phyloP scores from a whole-genome alignment of 2,113 vertebrate genomes.

The Eulemur macaco region DNA sequence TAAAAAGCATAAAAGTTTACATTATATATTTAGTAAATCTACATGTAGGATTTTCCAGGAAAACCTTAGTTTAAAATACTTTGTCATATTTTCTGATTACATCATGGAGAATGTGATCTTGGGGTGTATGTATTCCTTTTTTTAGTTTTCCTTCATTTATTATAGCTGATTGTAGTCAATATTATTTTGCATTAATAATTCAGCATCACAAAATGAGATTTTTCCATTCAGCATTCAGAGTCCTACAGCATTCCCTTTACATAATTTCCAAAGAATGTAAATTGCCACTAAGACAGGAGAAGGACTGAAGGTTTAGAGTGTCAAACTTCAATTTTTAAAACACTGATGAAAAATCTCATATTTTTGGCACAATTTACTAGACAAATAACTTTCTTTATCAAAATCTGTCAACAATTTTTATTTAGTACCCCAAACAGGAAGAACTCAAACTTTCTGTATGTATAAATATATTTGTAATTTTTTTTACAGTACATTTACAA shows the following conservation, averaged over 20 bases:
- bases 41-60: not conserved
- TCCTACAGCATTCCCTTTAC: not conserved
- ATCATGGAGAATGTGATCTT: not conserved
- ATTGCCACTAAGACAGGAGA: not conserved
- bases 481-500: not conserved
- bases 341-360: not conserved
- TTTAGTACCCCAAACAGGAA: not conserved
- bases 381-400: not conserved
- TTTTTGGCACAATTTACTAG: not conserved
- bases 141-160: not conserved
- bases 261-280: not conserved
- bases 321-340: not conserved
- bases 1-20: not conserved
- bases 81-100: not conserved
- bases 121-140: not conserved
- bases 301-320: too few relatives aligned
- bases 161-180: not conserved
- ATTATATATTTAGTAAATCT: not conserved
- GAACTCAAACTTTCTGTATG: not conserved
- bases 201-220: not conserved
- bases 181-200: not conserved
- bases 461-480: not conserved
- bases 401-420: not conserved
- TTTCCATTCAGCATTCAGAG: not conserved
- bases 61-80: not conserved